A percentile compares a stretch with the other conserved stretches of the same genome.
phyloP scores from a whole-genome alignment of 2,113 vertebrate genomes.

The Scytalopus superciliaris region DNA sequence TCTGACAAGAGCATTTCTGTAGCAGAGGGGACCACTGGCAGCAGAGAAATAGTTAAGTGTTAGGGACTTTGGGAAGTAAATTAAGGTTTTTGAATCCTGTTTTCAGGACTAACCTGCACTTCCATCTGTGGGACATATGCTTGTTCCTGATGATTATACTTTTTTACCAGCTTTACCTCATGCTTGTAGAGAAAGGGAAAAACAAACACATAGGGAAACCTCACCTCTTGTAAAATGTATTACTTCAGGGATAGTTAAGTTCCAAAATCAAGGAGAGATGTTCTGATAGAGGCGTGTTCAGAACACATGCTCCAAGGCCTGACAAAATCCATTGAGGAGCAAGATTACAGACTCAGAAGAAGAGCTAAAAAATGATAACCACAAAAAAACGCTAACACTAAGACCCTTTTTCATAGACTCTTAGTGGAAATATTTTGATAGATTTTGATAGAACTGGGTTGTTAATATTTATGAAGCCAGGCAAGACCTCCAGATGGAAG shows the following conservation, averaged over 20 bases:
- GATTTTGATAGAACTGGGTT: slow-evolving; percentile 11
- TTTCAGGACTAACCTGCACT: not conserved
- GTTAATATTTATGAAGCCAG: slow-evolving; percentile 55
- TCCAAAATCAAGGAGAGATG: not conserved
- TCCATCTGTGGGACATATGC: not conserved
- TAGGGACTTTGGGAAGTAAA: not conserved
- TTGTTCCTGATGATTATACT: not conserved
- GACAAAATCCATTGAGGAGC: not conserved
- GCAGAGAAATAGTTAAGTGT: not conserved
- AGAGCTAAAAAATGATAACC: not conserved
- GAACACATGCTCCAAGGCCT: not conserved
- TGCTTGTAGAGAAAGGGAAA: not conserved
- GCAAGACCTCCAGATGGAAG: slow-evolving; percentile 31
- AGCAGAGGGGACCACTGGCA: not conserved
- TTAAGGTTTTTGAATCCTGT: not conserved
- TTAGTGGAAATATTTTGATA: not conserved
- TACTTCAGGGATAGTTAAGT: not conserved
- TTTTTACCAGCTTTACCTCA: not conserved
- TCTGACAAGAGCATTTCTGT: not conserved
- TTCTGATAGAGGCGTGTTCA: not conserved
- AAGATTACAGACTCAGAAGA: not conserved
- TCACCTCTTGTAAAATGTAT: not conserved
- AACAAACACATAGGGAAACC: not conserved
- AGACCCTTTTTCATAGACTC: not conserved
- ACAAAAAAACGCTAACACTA: not conserved